Base-by-base conservation (phyloP, 2,888 invertebrate species). In the Sinelater perroti region DNA sequence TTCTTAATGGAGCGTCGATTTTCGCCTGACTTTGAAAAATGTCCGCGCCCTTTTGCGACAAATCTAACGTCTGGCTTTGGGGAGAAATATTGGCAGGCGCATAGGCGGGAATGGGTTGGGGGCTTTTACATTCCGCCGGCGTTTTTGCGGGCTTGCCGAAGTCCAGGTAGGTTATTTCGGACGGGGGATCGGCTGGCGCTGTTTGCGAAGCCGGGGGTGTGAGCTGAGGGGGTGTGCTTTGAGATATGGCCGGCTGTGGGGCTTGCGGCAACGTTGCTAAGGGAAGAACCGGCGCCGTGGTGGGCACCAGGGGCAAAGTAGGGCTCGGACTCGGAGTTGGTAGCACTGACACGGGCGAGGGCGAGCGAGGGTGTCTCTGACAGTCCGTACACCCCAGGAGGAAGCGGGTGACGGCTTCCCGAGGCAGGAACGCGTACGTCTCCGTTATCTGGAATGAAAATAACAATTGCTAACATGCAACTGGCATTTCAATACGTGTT, bases 351-450 rank as follows among this genome's bases (percentile, higher is more conserved):
- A 82, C 80, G 0, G 83, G 87, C 55, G 87, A 87, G 46, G 80
- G 81, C 64, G 87, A 88, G 75, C 87, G 84, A 70, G 88, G 88
- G 72, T 88, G 86, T 74, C 91, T 87, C 75, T 93, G 92, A 79
- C 97, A 97, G 79, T 95, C 95, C 33, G 92, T 89, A 78, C 96
- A 97, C 70, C 95, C 93, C 78, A 96, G 88, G 57, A 97, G 87
- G 82, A 97, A 97, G 70, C 94, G 89, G 57, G 97, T 97, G 75
- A 97, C 96, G 44, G 97, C 96, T 80, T 97, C 97, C 55, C 97
- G 88, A 2, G 97, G 97, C 69, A 97, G 84, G 76, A 96, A 97
- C 45, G 95, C 95, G 82, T 94, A 97, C 60, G 93, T 95, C 81
- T 97, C 96, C 47, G 96, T 95, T 74, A 97, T 96, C 97, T 97